Percentiles rank a stretch among this genome's conserved stretches.
Evolutionary conservation across 2,888 invertebrate genomes (phyloP).

Genomic region (Drosophila merina): DNA sequence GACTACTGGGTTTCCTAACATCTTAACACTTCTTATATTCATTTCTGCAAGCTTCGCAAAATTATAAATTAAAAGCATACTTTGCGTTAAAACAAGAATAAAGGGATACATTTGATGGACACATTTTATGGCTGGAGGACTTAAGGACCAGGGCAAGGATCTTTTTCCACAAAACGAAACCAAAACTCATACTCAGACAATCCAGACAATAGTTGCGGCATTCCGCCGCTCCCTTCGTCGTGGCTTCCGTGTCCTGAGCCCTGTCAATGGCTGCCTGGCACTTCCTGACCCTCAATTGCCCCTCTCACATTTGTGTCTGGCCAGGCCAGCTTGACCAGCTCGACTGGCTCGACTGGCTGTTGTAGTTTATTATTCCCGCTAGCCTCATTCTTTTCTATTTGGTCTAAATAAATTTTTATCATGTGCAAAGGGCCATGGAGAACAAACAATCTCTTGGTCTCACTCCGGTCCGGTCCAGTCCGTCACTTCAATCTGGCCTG

Average conservation of each 20-base stretch:
- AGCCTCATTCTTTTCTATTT: slow-evolving; percentile 77
- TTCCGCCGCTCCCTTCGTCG: neutral
- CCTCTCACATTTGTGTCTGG: slow-evolving; percentile 37
- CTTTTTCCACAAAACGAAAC: slow-evolving; percentile 6
- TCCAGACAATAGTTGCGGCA: slow-evolving; percentile 65
- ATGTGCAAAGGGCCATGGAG: slow-evolving; percentile 64
- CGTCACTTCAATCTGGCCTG: slow-evolving; percentile 55
- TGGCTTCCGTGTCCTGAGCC: neutral
- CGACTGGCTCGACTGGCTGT: slow-evolving; percentile 25
- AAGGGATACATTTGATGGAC: slow-evolving; percentile 69
- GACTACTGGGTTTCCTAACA: neutral
- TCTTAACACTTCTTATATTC: neutral
- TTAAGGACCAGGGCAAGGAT: slow-evolving; percentile 40
- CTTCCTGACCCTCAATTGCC: slow-evolving; percentile 55
- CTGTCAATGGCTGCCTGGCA: slow-evolving; percentile 71
- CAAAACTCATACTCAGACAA: slow-evolving; percentile 41
- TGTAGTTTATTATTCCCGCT: slow-evolving; percentile 80
- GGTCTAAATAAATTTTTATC: slow-evolving; percentile 79
- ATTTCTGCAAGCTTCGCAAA: too few relatives aligned
- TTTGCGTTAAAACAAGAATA: slow-evolving; percentile 40
- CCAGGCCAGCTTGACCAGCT: neutral
- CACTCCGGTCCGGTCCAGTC: slow-evolving; percentile 53
- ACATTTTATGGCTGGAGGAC: slow-evolving; percentile 68
- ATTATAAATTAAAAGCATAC: slow-evolving; percentile 3
- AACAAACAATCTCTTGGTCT: slow-evolving; percentile 34